These are phyloP conservation scores for Amblyjoppa fuscipennis DNA, from an alignment of 2,888 invertebrate genomes.

Conservation along the genomic window DNA sequence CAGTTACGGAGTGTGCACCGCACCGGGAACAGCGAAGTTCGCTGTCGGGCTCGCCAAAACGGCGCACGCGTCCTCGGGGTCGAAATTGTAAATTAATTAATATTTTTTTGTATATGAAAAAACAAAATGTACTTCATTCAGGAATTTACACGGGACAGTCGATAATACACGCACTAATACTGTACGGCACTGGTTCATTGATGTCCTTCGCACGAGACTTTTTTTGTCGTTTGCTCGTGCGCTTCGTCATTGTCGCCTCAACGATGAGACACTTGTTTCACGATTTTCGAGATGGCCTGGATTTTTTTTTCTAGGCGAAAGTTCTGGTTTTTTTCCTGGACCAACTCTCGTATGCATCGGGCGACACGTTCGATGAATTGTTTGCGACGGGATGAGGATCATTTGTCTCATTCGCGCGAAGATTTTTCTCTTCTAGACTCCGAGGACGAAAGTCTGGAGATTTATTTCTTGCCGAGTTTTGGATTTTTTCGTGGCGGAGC, in stretches of 20 bases:
- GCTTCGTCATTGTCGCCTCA: conserved; percentile 54
- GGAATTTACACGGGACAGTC: conserved; percentile 72
- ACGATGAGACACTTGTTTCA: conserved; percentile 57
- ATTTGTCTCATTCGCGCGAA: neutral
- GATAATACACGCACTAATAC: conserved; percentile 76
- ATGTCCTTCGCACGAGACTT: conserved; percentile 55
- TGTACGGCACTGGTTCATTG: conserved; percentile 70
- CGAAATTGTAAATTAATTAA: conserved; percentile 68
- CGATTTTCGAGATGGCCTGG: conserved; percentile 18
- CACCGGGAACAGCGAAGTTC: conserved; percentile 94
- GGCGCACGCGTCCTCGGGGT: conserved; percentile 80
- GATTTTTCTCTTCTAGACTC: neutral
- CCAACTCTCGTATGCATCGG: neutral
- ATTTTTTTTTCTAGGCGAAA: neutral
- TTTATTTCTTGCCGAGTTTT: conserved; percentile 82
- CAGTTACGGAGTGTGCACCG: conserved; percentile 95
- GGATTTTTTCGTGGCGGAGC: conserved; percentile 87
- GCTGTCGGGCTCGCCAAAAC: conserved; percentile 90
- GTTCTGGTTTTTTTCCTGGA: conserved; percentile 9
- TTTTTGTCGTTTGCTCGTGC: conserved; percentile 28
- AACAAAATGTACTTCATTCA: conserved; percentile 71
- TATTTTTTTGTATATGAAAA: conserved; percentile 47
- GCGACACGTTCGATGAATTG: neutral
- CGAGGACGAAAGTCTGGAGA: neutral
- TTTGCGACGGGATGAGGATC: neutral